Evolutionary conservation across 1,140 invertebrate genomes (phyloP), one percentile per base, ranked within the genome.

Genomic region (Pemphigus obesinymphae): DNA sequence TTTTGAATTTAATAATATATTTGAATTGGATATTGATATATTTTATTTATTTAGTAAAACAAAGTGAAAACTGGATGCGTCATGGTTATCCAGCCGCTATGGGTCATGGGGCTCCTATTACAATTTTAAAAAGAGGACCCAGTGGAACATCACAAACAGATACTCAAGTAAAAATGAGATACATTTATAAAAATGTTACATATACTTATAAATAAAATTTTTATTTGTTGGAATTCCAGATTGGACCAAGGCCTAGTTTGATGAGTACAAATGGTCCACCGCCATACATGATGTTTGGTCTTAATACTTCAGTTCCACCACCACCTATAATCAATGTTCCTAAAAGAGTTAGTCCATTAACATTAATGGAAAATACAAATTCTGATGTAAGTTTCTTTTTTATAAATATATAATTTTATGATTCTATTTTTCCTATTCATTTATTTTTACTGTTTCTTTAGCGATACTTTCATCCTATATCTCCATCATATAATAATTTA

Each of bases 381-480:
- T 26, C 61, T 58, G 73, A 63, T 50, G 76, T 80, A 29, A 58
- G 76, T 45, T 45, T 45, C 17, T 40, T 72, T 63, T 61, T 34
- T 40, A 17, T 61, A 17, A 50, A 31, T 75, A 73, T 13, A 5
- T 45, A 11, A 45, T 45, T 11, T 45, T 45, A 5, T 40, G 13
- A 7, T 4, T 43, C 20, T 63, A 43, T 26, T 26, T 66, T n/a
- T n/a, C n/a, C n/a, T n/a, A n/a, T n/a, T n/a, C n/a, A n/a, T n/a
- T n/a, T 55, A 68, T 76, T 53, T 66, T 63, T 17, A 83, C 82
- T 61, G 55, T 70, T 68, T 81, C 31, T 82, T 61, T 66, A 84
- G 84, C 84, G 82, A 78, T 84, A 76, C 70, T 85, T 85, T 83
- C 83, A 85, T 72, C 85, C 85, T 3, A 84, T 85, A 73, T 43